Conservation (phyloP, 2,888 invertebrate genomes). For the Drosophila falleni region DNA sequence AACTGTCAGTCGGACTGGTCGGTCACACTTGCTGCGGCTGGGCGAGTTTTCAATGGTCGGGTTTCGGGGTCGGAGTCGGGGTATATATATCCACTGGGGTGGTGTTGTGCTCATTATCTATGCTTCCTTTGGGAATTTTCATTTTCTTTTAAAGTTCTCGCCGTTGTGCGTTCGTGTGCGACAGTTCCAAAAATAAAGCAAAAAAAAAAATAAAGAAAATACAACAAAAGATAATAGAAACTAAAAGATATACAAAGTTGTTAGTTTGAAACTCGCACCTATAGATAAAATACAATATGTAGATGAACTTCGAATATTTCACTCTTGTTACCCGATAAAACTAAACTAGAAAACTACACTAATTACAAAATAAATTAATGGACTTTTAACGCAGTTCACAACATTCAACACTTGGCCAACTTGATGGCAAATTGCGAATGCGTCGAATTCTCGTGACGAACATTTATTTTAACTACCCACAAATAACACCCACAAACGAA, state of each 20-base stretch:
- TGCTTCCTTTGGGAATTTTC: constrained; percentile 82
- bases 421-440: constrained; percentile 34
- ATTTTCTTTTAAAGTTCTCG: constrained; percentile 72
- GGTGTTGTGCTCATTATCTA: constrained; percentile 75
- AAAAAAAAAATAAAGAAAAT: constrained; percentile 23
- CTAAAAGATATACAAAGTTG: constrained; percentile 22
- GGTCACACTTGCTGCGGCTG: constrained; percentile 42
- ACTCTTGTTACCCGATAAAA: constrained; percentile 18
- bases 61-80: not conserved
- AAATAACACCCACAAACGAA: constrained; percentile 67
- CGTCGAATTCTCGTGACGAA: constrained; percentile 66
- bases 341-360: constrained; percentile 36
- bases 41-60: constrained; percentile 19
- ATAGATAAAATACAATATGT: constrained; percentile 1
- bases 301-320: constrained; percentile 3
- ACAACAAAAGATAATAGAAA: constrained; percentile 36
- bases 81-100: constrained; percentile 29
- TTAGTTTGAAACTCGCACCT: constrained; percentile 6
- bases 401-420: constrained; percentile 11
- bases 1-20: constrained; percentile 24
- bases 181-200: constrained; percentile 53
- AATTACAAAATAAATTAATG: constrained; percentile 67
- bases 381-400: constrained; percentile 54
- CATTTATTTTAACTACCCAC: constrained; percentile 58
- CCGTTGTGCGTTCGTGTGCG: constrained; percentile 77